Conservation (phyloP, 2,797 vertebrate genomes). For the Gastrophryne carolinensis region DNA sequence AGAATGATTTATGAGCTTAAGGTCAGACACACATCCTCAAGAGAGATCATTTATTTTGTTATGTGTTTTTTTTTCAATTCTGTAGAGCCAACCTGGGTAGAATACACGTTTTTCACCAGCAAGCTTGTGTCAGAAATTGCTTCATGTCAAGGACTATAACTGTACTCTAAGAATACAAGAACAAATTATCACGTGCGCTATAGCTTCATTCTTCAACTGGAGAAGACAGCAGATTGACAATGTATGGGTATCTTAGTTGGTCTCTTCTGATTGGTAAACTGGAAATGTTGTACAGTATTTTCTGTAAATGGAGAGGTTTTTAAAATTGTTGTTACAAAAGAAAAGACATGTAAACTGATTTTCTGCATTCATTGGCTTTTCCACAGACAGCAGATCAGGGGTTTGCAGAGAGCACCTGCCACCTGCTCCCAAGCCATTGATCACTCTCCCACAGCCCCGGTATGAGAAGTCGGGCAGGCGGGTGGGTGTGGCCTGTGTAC, state of each 20-base stretch:
- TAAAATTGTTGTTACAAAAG: too few relatives aligned
- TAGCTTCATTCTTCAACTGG: too few relatives aligned
- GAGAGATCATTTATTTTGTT: background rate
- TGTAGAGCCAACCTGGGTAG: slow-evolving; percentile 80
- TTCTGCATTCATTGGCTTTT: too few relatives aligned
- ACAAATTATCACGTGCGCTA: background rate
- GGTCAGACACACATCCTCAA: background rate
- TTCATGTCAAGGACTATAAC: slow-evolving; percentile 25
- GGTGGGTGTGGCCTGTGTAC: too few relatives aligned
- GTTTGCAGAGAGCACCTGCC: too few relatives aligned
- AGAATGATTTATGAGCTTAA: slow-evolving; percentile 4
- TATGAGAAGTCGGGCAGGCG: too few relatives aligned
- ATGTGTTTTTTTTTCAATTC: background rate
- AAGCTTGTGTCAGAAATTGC: slow-evolving; percentile 79
- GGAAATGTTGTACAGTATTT: background rate
- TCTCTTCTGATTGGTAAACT: background rate
- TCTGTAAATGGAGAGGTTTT: background rate
- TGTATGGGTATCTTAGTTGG: background rate
- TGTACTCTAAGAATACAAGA: background rate
- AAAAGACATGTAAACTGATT: too few relatives aligned
- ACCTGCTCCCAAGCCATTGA: too few relatives aligned
- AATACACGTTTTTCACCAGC: slow-evolving; percentile 77
- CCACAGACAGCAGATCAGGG: too few relatives aligned
- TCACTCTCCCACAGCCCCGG: too few relatives aligned
- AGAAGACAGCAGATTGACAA: background rate